phyloP scores from a whole-genome alignment of 2,888 invertebrate genomes.

The Sphaerophoria rueppellii region DNA sequence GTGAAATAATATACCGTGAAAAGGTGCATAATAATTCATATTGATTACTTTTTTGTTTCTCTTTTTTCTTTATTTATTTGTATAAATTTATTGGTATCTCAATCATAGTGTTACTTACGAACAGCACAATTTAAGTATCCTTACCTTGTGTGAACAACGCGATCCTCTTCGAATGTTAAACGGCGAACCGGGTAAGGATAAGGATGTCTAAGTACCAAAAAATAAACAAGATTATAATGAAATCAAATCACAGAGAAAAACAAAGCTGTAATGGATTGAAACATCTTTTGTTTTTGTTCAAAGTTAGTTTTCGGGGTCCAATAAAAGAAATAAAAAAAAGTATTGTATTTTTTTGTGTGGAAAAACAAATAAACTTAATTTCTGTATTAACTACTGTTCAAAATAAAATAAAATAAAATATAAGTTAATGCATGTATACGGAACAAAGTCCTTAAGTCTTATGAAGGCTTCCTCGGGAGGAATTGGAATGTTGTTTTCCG shows the following conservation, averaged over 20 bases:
- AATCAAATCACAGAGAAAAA: constrained; percentile 70
- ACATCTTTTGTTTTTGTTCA: constrained; percentile 28
- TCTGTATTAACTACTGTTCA: no score
- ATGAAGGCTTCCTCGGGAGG: no score
- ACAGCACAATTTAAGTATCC: constrained; percentile 64
- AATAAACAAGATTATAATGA: constrained; percentile 73
- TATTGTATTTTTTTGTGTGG: constrained; percentile 9
- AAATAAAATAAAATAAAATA: no score
- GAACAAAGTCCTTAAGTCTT: no score
- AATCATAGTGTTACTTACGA: constrained; percentile 57
- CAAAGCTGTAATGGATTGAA: constrained; percentile 66
- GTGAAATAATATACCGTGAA: constrained; percentile 62
- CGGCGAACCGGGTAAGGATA: constrained; percentile 98
- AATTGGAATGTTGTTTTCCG: no score
- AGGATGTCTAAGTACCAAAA: constrained; percentile 89
- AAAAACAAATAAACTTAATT: constrained; percentile 75
- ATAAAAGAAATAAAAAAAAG: constrained; percentile 75
- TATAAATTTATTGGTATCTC: no score
- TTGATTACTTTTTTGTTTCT: constrained; percentile 5
- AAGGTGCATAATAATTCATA: constrained; percentile 71
- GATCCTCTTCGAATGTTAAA: constrained; percentile 96
- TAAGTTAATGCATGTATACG: no score
- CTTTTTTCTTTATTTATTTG: constrained; percentile 25
- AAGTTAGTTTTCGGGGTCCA: constrained; percentile 5
- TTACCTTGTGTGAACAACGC: constrained; percentile 91